Base-by-base conservation (phyloP, 2,797 vertebrate genomes). In the Sebastes steindachneri region DNA sequence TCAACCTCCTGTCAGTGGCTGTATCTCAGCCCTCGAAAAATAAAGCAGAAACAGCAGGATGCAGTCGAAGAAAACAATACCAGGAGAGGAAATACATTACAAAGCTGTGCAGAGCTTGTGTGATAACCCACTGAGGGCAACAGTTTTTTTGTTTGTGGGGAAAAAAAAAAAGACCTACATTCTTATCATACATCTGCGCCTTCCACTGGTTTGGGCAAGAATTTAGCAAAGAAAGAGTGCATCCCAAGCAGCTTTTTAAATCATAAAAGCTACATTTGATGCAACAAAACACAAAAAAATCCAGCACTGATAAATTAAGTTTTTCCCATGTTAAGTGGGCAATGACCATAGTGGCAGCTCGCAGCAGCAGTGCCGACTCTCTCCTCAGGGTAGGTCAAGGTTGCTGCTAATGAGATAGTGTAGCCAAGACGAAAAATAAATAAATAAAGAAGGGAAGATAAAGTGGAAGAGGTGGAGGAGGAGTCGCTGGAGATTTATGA, bases 371-470 rank as follows among this genome's bases (percentile, higher is more conserved):
- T 70, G 70, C 68, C 21, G 68, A 72, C 70, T 54, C 62, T 78
- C 65, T 35, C 77, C 72, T 77, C 67, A n/a, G 76, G 76, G 82
- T 54, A 79, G 86, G 89, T 92, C 87, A 93, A 90, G 87, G 90
- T 86, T 88, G 86, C 66, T 21, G 79, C 79, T 91, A 91, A 94
- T 88, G 87, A 92, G 86, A 84, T 54, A 63, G 55, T 64, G 71
- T 11, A 51, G 82, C 69, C 0, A 28, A 59, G 68, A 58, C 73
- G 9, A 33, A 21, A 25, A 63, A 54, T 17, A 15, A 21, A 62
- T 41, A 73, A 78, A 66, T 37, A 71, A 68, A 82, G 51, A 60
- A 65, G 19, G 33, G 15, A 88, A 77, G 66, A 86, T 63, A 12
- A 73, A 85, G 76, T 62, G 55, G 51, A 72, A 37, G 19, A 72